Conservation (phyloP, 2,113 vertebrate genomes). For the Pavo muticus region DNA sequence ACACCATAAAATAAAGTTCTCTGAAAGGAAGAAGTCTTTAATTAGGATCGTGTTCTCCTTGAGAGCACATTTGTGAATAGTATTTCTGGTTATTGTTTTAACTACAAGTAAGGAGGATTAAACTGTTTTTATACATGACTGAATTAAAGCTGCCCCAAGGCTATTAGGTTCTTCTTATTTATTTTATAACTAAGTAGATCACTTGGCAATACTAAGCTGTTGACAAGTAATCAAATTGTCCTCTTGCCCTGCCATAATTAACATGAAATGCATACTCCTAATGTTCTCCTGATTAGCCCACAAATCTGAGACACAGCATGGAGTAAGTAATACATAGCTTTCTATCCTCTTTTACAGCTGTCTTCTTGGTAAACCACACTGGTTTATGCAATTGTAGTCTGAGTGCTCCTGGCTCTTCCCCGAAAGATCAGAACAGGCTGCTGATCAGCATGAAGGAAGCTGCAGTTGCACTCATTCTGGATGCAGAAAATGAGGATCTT, state of each 20-base stretch:
- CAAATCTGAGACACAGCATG: not conserved
- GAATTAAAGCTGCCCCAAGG: conserved; percentile 1
- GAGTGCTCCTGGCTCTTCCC: not conserved
- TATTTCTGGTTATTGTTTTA: conserved; percentile 2
- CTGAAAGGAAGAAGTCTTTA: not conserved
- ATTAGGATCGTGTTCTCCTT: not conserved
- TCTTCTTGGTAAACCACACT: not conserved
- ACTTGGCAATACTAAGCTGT: not conserved
- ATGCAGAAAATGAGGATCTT: not conserved
- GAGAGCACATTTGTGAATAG: not conserved
- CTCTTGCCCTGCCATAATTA: not conserved
- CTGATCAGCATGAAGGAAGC: not conserved
- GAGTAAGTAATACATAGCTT: not conserved
- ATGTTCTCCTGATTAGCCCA: not conserved
- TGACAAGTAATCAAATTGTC: not conserved
- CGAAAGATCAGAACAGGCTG: not conserved
- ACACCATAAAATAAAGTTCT: not conserved
- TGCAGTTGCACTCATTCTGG: not conserved
- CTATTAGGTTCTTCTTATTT: not conserved
- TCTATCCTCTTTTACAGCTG: not conserved
- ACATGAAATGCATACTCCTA: not conserved
- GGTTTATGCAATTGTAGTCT: not conserved
- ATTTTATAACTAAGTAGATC: conserved; percentile 8
- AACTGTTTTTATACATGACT: not conserved
- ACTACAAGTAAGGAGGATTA: not conserved